Percentiles rank a stretch among this genome's conserved stretches.
Conservation (phyloP, 2,113 vertebrate genomes). For the Macrotis lagotis region DNA sequence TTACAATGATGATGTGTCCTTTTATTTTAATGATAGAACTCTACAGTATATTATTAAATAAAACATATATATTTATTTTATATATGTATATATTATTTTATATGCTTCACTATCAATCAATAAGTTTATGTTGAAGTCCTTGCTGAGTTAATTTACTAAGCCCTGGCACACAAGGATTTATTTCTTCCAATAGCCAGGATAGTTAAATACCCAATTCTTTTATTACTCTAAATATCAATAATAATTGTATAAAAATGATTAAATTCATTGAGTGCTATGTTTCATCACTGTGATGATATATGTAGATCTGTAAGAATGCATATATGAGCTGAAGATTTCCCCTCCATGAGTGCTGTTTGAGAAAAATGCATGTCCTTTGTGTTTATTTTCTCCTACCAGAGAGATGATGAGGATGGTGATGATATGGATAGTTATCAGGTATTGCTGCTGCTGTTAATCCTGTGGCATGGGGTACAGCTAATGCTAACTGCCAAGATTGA, state of each 20-base stretch:
- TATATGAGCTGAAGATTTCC: conserved; percentile 61
- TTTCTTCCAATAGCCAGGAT: neutral
- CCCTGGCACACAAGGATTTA: neutral
- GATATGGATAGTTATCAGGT: conserved; percentile 99
- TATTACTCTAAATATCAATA: conserved; percentile 11
- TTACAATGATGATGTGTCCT: neutral
- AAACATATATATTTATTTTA: no score
- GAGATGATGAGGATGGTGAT: conserved; percentile 92
- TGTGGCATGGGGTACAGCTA: conserved; percentile 91
- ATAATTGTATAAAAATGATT: neutral
- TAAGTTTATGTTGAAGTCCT: neutral
- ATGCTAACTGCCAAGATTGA: conserved; percentile 84
- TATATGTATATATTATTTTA: neutral
- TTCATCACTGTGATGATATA: conserved; percentile 1
- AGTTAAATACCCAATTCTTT: conserved; percentile 34
- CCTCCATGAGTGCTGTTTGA: conserved; percentile 74
- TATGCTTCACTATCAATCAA: neutral
- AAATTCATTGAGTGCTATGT: neutral
- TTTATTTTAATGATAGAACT: neutral
- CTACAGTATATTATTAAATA: neutral
- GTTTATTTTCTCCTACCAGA: conserved; percentile 96
- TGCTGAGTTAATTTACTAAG: neutral
- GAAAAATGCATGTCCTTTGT: conserved; percentile 85
- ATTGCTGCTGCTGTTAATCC: conserved; percentile 88
- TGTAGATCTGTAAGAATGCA: conserved; percentile 12